phyloP scores from a whole-genome alignment of 2,113 vertebrate species.

The Arenaria interpres region DNA sequence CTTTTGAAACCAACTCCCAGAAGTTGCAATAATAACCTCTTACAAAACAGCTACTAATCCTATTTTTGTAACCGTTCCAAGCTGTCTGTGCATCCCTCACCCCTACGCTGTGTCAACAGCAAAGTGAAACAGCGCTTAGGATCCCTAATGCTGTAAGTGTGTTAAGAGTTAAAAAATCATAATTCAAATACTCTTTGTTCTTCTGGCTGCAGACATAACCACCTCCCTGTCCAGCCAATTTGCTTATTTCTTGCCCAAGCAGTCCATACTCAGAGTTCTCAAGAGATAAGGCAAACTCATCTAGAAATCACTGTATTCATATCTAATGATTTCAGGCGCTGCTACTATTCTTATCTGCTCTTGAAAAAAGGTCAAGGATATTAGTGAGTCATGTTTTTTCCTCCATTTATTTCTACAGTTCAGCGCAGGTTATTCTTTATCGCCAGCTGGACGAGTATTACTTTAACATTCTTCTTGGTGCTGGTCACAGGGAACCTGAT shows the following conservation, averaged over 20 bases:
- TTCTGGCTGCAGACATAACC: background rate
- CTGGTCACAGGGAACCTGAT: background rate
- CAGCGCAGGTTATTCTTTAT: background rate
- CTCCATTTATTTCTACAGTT: background rate
- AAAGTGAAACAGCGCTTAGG: background rate
- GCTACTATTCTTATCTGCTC: background rate
- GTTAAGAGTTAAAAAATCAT: background rate
- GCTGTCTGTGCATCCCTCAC: background rate
- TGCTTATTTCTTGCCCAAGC: background rate
- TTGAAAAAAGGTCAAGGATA: background rate
- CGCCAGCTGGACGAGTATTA: background rate
- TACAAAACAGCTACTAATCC: conserved; percentile 16
- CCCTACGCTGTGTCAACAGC: background rate
- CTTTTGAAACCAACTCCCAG: conserved; percentile 29
- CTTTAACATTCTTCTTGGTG: background rate
- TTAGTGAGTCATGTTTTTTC: background rate
- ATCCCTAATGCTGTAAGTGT: background rate
- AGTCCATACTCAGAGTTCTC: background rate
- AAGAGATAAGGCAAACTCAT: background rate
- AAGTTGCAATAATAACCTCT: background rate
- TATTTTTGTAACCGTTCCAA: background rate
- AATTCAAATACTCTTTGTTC: background rate
- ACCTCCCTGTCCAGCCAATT: background rate
- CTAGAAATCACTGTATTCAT: background rate
- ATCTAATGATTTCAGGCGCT: background rate